Base-by-base conservation (phyloP, 2,888 invertebrate species). In the Lasioglossum zephyrum region DNA sequence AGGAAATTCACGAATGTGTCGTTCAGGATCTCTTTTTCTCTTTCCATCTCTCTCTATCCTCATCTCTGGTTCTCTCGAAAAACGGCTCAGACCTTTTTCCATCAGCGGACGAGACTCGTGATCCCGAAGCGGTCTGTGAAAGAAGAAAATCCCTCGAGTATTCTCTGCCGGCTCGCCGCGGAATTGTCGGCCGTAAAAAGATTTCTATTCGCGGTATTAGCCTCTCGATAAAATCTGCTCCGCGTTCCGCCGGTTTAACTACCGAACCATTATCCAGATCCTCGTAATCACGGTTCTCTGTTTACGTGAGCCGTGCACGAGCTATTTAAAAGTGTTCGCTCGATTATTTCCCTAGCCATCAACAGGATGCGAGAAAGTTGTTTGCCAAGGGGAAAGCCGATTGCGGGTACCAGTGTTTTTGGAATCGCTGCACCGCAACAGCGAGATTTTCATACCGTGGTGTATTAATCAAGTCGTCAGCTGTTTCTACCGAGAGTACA, bases 1-100 rank as follows among this genome's bases (percentile, higher is more conserved):
- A 77, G 74, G 44, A 87, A 82, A 85, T 82, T 79, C 75, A 39
- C 72, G n/a, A 75, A 60, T 36, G 57, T 57, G 85, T 85, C 69
- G 81, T 70, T 49, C 47, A 31, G 57, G 44, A 73, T 74, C 36
- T 66, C 36, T 31, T 31, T 31, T 16, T 31, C 2, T 6, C 39
- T 36, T 9, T 63, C 16, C 36, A 31, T 31, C 31, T 31, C 36
- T 39, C 81, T 18, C 49, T 16, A 4, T 47, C 47, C 41, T 11
- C 11, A 11, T 16, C 63, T 31, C 6, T 31, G 36, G 22, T 9
- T 31, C 31, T 39, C 81, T 18, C 44, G 69, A 79, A 80, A 85
- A 80, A 77, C 77, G 60, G 69, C 13, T 41, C 16, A 81, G 57
- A 83, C 57, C 41, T 39, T 73, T 70, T 75, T 60, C 47, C 70